These are phyloP conservation scores for Alsophila aescularia DNA, from an alignment of 2,888 invertebrate genomes.

Conservation along the genomic window DNA sequence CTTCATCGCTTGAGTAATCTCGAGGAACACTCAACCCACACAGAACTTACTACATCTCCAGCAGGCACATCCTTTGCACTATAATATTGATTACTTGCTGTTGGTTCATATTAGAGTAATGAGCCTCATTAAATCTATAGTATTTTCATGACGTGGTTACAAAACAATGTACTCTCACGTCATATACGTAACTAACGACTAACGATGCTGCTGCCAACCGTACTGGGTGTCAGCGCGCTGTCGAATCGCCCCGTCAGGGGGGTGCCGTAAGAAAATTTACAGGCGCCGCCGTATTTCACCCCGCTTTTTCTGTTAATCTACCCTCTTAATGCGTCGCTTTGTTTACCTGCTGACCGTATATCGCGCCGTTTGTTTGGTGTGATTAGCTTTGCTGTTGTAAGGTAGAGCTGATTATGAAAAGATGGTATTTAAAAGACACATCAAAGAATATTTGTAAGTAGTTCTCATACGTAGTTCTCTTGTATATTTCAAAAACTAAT, in stretches of 20 bases:
- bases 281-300: slow-evolving; percentile 81
- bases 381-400: slow-evolving; percentile 28
- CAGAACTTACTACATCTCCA: no score
- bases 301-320: slow-evolving; percentile 80
- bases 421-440: not conserved
- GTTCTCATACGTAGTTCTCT: no score
- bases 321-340: slow-evolving; percentile 82
- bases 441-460: not conserved
- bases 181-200: no score
- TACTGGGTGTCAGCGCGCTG: slow-evolving; percentile 74
- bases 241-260: slow-evolving; percentile 78
- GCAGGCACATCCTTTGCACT: no score
- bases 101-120: no score
- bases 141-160: no score
- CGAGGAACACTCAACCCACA: no score
- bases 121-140: no score
- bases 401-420: not conserved
- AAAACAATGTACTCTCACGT: no score
- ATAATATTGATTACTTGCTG: no score
- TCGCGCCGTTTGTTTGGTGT: slow-evolving; percentile 48
- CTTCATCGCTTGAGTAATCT: no score
- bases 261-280: slow-evolving; percentile 82
- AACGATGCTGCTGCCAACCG: slow-evolving; percentile 46
- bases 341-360: slow-evolving; percentile 82
- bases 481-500: no score